Conservation (phyloP, 1,140 invertebrate species). For the Acarapis woodi region DNA sequence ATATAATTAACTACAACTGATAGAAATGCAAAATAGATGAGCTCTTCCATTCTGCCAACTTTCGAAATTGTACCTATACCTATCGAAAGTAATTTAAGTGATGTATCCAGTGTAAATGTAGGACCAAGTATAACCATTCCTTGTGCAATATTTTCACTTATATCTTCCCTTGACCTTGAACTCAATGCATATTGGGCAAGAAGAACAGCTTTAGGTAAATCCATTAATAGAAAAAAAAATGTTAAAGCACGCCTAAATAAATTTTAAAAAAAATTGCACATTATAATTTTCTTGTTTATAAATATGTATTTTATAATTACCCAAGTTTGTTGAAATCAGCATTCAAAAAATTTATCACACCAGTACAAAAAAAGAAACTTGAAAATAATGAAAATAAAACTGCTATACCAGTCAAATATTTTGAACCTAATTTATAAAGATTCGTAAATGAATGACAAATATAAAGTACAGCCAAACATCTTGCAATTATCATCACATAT, state of each 20-base stretch:
- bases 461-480: slow-evolving; percentile 61
- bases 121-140: slow-evolving; percentile 41
- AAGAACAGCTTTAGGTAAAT: slow-evolving; percentile 66
- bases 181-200: slow-evolving; percentile 59
- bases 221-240: slow-evolving; percentile 57
- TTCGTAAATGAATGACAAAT: slow-evolving; percentile 73
- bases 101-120: slow-evolving; percentile 58
- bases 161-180: slow-evolving; percentile 23
- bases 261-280: slow-evolving; percentile 22
- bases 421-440: slow-evolving; percentile 58
- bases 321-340: slow-evolving; percentile 44
- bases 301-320: slow-evolving; percentile 25
- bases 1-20: slow-evolving; percentile 77
- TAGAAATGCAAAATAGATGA: slow-evolving; percentile 69
- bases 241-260: slow-evolving; percentile 54
- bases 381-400: slow-evolving; percentile 59
- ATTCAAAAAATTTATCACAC: slow-evolving; percentile 44
- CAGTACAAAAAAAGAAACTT: slow-evolving; percentile 55
- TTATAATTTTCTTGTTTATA: slow-evolving; percentile 33
- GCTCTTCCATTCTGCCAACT: slow-evolving; percentile 47
- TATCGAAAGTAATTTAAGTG: slow-evolving; percentile 65
- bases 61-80: slow-evolving; percentile 69
- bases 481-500: slow-evolving; percentile 60
- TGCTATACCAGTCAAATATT: slow-evolving; percentile 60
- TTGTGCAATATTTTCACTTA: slow-evolving; percentile 19